These are phyloP conservation scores for Diplolepis rosae DNA, from an alignment of 2,888 invertebrate species.

Conservation along the genomic window DNA sequence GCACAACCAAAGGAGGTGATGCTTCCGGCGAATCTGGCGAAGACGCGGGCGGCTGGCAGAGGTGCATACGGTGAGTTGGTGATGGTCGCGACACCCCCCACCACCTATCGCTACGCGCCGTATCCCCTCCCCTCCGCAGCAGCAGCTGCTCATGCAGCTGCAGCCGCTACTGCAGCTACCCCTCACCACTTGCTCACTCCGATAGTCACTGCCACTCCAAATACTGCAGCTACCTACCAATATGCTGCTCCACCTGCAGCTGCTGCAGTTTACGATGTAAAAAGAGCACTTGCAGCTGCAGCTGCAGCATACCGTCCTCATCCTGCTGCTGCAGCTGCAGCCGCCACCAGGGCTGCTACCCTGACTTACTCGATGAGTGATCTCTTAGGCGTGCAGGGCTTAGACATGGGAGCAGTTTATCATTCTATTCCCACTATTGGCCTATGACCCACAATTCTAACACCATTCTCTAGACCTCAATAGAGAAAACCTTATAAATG, in stretches of 20 bases:
- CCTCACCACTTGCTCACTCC: conserved; percentile 69
- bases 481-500: conserved; percentile 38
- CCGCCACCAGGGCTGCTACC: conserved; percentile 74
- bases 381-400: conserved; percentile 81
- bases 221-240: conserved; percentile 65
- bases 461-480: conserved; percentile 69
- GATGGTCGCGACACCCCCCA: conserved; percentile 84
- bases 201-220: conserved; percentile 66
- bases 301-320: conserved; percentile 77
- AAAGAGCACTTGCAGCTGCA: conserved; percentile 78
- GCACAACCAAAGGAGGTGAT: conserved; percentile 99
- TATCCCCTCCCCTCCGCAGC: conserved; percentile 75
- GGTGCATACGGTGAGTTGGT: conserved; percentile 99
- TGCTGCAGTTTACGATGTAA: conserved; percentile 76
- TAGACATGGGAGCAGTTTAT: conserved; percentile 83
- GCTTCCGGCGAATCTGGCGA: conserved; percentile 97
- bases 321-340: conserved; percentile 73
- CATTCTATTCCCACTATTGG: conserved; percentile 82
- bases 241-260: conserved; percentile 72
- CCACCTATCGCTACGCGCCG: conserved; percentile 76
- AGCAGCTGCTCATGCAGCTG: conserved; percentile 66
- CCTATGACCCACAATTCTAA: conserved; percentile 79
- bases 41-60: conserved; percentile 95
- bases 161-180: conserved; percentile 63
- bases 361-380: conserved; percentile 83